Conservation (phyloP, 2,888 invertebrate genomes). For the Arrhopalites spinosus region DNA sequence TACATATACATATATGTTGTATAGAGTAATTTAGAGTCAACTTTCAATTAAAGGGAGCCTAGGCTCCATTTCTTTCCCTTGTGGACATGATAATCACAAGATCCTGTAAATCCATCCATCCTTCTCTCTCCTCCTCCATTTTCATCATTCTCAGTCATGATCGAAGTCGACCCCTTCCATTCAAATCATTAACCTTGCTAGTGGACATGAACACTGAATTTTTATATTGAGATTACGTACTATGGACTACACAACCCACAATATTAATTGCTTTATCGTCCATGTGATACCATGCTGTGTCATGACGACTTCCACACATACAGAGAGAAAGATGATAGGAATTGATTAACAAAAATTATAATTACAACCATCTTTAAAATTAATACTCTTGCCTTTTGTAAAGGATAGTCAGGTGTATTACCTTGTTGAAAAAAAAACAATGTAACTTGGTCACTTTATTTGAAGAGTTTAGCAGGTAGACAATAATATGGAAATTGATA, state of each 20-base stretch:
- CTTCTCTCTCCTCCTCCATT: slow-evolving; percentile 4
- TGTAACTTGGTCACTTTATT: no score
- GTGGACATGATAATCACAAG: slow-evolving; percentile 12
- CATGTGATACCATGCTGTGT: background rate
- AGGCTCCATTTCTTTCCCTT: background rate
- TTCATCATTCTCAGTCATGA: slow-evolving; percentile 12
- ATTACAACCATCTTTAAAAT: no score
- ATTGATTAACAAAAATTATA: background rate
- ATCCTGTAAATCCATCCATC: slow-evolving; percentile 1
- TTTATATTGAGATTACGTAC: no score
- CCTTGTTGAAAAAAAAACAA: no score
- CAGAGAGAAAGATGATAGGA: background rate
- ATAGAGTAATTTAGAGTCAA: slow-evolving; percentile 4
- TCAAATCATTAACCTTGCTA: slow-evolving; percentile 25
- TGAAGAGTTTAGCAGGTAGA: no score
- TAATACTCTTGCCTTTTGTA: no score
- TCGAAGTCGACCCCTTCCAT: slow-evolving; percentile 30
- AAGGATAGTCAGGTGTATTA: no score
- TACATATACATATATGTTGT: background rate
- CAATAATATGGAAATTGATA: no score
- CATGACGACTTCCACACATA: background rate
- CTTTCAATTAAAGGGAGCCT: slow-evolving; percentile 7
- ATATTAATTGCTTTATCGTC: background rate
- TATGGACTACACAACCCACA: no score
- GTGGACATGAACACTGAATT: slow-evolving; percentile 1